A percentile compares a stretch with the other conserved stretches of the same genome.
Conservation (phyloP, 1,140 invertebrate genomes). For the Proctacanthus coquilletti region DNA sequence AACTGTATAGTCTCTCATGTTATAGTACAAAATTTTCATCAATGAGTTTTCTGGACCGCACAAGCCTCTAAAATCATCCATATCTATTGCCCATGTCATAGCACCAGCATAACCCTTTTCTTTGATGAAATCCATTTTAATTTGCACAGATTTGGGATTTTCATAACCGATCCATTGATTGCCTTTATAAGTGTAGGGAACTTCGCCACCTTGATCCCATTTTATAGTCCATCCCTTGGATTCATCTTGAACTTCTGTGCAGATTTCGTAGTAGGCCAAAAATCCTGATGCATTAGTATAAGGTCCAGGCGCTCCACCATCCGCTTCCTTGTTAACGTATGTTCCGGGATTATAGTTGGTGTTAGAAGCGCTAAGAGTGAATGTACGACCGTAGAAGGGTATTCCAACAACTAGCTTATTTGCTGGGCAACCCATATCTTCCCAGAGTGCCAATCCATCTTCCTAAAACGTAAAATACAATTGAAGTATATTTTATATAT, state of each 20-base stretch:
- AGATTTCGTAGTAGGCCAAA: constrained; percentile 84
- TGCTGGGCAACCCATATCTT: constrained; percentile 66
- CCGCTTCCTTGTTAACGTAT: constrained; percentile 74
- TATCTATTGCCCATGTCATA: constrained; percentile 83
- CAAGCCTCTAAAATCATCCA: constrained; percentile 67
- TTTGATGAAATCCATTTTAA: constrained; percentile 78
- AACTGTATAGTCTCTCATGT: constrained; percentile 58
- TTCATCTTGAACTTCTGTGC: constrained; percentile 49
- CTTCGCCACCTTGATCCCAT: constrained; percentile 66
- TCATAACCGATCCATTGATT: constrained; percentile 91
- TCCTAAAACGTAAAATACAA: constrained; percentile 40
- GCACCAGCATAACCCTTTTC: constrained; percentile 64
- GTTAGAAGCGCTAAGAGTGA: constrained; percentile 61
- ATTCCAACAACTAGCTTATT: constrained; percentile 79
- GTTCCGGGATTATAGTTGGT: constrained; percentile 67
- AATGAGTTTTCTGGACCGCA: constrained; percentile 59
- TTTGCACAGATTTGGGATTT: constrained; percentile 57
- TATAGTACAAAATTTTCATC: constrained; percentile 51
- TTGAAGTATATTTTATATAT: neutral
- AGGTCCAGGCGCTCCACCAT: constrained; percentile 64
- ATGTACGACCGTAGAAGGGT: constrained; percentile 73
- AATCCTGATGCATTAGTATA: constrained; percentile 76
- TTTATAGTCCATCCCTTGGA: constrained; percentile 58
- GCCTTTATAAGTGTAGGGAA: constrained; percentile 70
- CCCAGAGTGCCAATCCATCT: constrained; percentile 71